phyloP scores from a whole-genome alignment of 2,888 invertebrate species.

The Lingula anatina region DNA sequence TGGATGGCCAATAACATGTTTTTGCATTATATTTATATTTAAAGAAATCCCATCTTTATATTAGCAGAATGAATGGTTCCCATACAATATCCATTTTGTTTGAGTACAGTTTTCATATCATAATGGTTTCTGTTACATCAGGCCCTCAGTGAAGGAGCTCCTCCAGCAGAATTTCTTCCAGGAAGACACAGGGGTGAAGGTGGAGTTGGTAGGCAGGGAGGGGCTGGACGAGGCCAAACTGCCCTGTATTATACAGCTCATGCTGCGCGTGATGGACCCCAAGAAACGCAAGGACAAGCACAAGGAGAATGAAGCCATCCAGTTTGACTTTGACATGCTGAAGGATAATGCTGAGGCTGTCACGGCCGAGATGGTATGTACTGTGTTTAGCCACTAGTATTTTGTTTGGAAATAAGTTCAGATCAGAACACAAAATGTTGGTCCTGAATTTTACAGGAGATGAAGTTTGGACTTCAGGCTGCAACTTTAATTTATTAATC shows the following conservation, averaged over 20 bases:
- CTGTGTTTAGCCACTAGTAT: no score
- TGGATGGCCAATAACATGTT: no score
- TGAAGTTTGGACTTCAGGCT: not conserved
- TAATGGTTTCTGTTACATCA: no score
- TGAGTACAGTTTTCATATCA: no score
- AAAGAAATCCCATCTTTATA: no score
- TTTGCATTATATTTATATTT: no score
- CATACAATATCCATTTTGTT: no score
- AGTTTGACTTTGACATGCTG: slow-evolving; percentile 93
- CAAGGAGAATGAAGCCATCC: slow-evolving; percentile 98
- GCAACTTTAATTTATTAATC: not conserved
- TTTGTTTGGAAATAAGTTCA: no score
- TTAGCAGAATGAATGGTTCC: no score
- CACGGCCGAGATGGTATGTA: slow-evolving; percentile 79
- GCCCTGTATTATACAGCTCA: slow-evolving; percentile 62
- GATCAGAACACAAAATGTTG: no score
- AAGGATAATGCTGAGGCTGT: slow-evolving; percentile 90
- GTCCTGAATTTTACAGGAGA: not conserved
- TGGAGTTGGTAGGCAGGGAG: slow-evolving; percentile 67
- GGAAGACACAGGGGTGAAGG: slow-evolving; percentile 80
- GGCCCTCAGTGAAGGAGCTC: slow-evolving; percentile 88
- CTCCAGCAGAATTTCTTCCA: slow-evolving; percentile 95
- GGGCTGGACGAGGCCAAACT: slow-evolving; percentile 56
- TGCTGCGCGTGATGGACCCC: slow-evolving; percentile 89
- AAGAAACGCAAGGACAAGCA: slow-evolving; percentile 96